Evolutionary conservation across 2,888 invertebrate genomes (phyloP), one percentile per base, ranked within the genome.

Genomic region (Ochropacha duplaris): DNA sequence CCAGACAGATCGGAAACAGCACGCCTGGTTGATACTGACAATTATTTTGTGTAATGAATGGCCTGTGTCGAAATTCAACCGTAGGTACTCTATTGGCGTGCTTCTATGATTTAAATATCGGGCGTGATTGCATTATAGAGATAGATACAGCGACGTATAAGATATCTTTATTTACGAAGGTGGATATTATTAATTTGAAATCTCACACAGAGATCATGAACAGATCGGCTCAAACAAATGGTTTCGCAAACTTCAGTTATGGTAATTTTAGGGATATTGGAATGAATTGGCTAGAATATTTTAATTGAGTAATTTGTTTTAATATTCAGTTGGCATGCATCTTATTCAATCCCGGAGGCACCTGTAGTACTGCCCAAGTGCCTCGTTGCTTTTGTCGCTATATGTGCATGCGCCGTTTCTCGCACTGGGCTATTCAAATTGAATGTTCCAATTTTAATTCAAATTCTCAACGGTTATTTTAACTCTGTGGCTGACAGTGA

Each of bases 11-110:
- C 82, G 83, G 81, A 84, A 84, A 84, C 76, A 71, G 75, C 72
- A 71, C 70, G 78, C 77, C 76, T 61, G 71, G 69, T 72, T 71
- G 70, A 76, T 81, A 86, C 82, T 85, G 85, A 83, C 88, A 88
- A 87, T 87, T 84, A 87, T 86, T 87, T 83, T 64, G 76, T 73
- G 66, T 81, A 83, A 85, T 76, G 71, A 86, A 84, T 77, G 78
- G 80, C 65, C 69, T 69, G 68, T 83, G 82, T 83, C 75, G 79
- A 83, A 84, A 87, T 71, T 36, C 36, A 36, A 71, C 68, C 65
- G 68, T n/a, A 74, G 75, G n/a, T n/a, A n/a, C 60, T 59, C 65
- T 66, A 64, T 71, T 76, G 66, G 77, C 78, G 71, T 77, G 76
- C 65, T 75, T 63, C 64, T 75, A 71, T 79, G 73, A 84, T 81